Evolutionary conservation across 2,888 invertebrate species (phyloP), one percentile per base, ranked within the genome.

Genomic region (Zootermopsis nevadensis): DNA sequence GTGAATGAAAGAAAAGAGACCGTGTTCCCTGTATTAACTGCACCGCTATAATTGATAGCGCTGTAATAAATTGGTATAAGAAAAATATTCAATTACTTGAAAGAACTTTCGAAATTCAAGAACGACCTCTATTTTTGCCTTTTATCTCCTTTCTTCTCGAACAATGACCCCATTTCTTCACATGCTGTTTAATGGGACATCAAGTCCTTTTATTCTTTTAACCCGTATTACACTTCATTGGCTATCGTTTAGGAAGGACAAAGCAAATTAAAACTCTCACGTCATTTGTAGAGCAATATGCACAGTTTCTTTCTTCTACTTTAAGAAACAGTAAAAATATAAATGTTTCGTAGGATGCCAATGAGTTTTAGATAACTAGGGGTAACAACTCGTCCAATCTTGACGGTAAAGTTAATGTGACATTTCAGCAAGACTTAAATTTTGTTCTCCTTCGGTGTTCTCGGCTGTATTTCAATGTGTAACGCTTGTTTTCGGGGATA

Each of bases 171-270:
- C 24, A 8, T 74, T 74, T 19, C 74, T 74, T 24, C 33, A 38
- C 74, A 74, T 38, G 74, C 27, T 24, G 2, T 24, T 31, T 74
- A 74, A 74, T 74, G 38, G 35, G 42, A 74, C 31, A 74, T 38
- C 24, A 38, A 35, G 33, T 38, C 42, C 38, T 38, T 74, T n/a
- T 74, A 24, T 74, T 38, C 35, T 38, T 33, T 12, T 74, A 74
- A 74, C 74, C 74, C 38, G 38, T 74, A 74, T 74, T 38, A 38
- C 74, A 74, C 74, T 74, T 38, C 74, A 74, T 74, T 74, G 74
- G 74, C 74, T 74, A 38, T 42, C 74, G 38, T 38, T 74, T 74
- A n/a, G 30, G 0, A 24, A 27, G 24, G 15, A 69, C 33, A 22
- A n/a, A 60, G 60, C 27, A 60, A 60, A 60, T 27, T n/a, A 60